phyloP scores from a whole-genome alignment of 2,888 invertebrate genomes.

The Rugalucina vietnamica region DNA sequence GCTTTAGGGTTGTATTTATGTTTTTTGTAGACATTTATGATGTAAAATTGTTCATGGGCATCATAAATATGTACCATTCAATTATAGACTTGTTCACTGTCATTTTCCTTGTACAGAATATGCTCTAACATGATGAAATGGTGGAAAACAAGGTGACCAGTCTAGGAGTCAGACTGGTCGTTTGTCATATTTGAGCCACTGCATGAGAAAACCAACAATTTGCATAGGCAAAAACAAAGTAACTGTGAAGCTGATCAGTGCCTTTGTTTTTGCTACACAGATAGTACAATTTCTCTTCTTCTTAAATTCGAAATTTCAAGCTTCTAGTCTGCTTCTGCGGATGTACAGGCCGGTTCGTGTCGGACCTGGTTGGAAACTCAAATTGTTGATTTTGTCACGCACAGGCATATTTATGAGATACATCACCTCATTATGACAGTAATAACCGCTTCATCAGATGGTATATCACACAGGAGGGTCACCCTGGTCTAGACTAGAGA shows the following conservation, averaged over 20 bases:
- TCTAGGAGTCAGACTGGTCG: not conserved
- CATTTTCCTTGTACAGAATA: not conserved
- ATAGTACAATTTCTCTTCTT: too few relatives aligned
- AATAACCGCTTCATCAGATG: not conserved
- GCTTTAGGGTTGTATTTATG: not conserved
- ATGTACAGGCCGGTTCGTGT: too few relatives aligned
- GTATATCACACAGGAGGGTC: not conserved
- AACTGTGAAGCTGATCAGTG: too few relatives aligned
- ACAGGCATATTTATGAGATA: not conserved
- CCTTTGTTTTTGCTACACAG: too few relatives aligned
- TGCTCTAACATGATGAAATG: not conserved
- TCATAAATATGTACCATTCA: not conserved
- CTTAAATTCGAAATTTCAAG: too few relatives aligned
- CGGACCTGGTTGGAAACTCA: too few relatives aligned
- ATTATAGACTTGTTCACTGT: not conserved
- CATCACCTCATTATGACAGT: constrained; percentile 13
- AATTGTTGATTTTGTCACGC: too few relatives aligned
- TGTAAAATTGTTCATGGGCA: not conserved
- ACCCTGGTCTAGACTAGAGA: constrained; percentile 1
- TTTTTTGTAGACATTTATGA: not conserved
- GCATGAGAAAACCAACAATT: too few relatives aligned
- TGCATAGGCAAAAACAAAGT: too few relatives aligned
- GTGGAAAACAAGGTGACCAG: not conserved
- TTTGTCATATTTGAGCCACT: too few relatives aligned
- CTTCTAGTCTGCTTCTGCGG: too few relatives aligned